Conservation (phyloP, 2,113 vertebrate species). For the Psephotus haematonotus region DNA sequence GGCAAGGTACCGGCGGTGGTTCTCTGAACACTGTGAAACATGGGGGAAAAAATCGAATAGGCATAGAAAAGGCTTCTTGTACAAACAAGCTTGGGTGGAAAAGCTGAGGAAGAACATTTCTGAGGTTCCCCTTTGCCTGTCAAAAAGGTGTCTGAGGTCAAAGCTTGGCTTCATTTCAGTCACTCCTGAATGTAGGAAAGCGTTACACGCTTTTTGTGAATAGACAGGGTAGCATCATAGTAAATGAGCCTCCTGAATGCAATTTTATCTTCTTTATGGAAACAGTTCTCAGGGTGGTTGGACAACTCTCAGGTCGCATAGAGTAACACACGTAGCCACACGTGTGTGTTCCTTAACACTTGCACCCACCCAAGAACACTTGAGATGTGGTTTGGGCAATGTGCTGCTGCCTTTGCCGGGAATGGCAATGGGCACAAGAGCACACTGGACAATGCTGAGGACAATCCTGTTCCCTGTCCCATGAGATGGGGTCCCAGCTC, state of each 20-base stretch:
- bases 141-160: not conserved
- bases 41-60: not conserved
- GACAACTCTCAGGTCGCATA: not conserved
- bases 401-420: accelerated
- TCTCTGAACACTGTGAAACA: not conserved
- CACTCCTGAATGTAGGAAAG: not conserved
- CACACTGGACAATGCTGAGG: not conserved
- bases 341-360: accelerated
- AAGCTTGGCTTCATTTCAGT: not conserved
- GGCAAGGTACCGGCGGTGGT: accelerated
- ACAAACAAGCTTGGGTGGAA: not conserved
- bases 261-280: not conserved
- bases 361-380: not conserved
- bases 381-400: accelerated
- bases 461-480: not conserved
- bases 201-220: accelerated
- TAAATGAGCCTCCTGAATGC: not conserved
- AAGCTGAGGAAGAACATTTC: not conserved
- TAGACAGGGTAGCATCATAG: not conserved
- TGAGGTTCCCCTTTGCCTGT: not conserved
- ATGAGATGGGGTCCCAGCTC: not conserved
- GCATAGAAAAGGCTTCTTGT: not conserved
- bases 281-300: not conserved
- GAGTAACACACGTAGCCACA: accelerated
- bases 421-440: not conserved